phyloP scores from a whole-genome alignment of 2,797 vertebrate species.

The Notolabrus celidotus region DNA sequence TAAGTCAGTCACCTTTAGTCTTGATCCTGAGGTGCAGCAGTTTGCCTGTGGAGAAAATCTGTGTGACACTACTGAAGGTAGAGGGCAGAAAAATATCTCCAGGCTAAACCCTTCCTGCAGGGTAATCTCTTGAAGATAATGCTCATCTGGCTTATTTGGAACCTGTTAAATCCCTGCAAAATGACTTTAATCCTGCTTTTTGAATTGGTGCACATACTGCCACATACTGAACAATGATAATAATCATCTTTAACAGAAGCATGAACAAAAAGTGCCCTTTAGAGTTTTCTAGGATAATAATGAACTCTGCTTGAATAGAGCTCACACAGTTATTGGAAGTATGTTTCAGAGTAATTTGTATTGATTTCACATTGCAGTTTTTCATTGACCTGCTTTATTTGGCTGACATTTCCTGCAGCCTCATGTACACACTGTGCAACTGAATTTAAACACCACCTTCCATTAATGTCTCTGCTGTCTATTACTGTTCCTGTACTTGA shows the following conservation, averaged over 20 bases:
- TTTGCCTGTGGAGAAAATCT: slow-evolving; percentile 28
- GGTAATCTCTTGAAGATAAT: not conserved
- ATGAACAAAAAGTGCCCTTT: slow-evolving; percentile 7
- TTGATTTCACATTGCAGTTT: slow-evolving; percentile 21
- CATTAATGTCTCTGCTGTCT: slow-evolving; percentile 26
- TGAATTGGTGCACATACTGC: not conserved
- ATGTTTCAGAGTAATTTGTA: slow-evolving; percentile 32
- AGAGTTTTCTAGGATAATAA: slow-evolving; percentile 14
- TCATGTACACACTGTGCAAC: slow-evolving; percentile 14
- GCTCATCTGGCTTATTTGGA: not conserved
- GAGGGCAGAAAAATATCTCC: slow-evolving; percentile 30
- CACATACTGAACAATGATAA: not conserved
- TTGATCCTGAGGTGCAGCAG: not conserved
- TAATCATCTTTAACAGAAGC: not conserved
- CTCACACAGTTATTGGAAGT: slow-evolving; percentile 6
- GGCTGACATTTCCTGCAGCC: slow-evolving; percentile 9
- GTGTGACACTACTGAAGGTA: slow-evolving; percentile 11
- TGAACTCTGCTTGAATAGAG: slow-evolving; percentile 19
- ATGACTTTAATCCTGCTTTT: not conserved
- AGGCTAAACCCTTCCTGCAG: slow-evolving; percentile 10
- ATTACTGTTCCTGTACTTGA: slow-evolving; percentile 38
- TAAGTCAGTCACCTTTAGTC: slow-evolving; percentile 5
- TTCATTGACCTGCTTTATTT: slow-evolving; percentile 29
- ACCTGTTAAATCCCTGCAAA: slow-evolving; percentile 5
- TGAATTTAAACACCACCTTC: slow-evolving; percentile 30